Evolutionary conservation across 2,113 vertebrate species (phyloP).

Genomic region (Labeo catla): DNA sequence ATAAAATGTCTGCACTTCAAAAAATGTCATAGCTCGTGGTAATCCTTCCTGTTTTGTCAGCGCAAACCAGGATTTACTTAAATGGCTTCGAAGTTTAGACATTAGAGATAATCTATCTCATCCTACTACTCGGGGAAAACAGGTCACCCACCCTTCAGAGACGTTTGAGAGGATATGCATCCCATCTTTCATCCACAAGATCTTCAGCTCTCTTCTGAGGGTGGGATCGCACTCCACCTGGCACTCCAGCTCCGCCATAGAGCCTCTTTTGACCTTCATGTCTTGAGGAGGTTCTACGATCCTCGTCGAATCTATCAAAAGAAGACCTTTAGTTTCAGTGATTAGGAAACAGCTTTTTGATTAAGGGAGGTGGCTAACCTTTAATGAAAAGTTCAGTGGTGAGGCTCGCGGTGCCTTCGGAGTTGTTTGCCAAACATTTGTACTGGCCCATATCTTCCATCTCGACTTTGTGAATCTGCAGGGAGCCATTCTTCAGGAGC

Average conservation of each 20-base stretch:
- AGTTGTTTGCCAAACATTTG: conserved; percentile 82
- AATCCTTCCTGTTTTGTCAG: conserved; percentile 15
- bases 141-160: conserved; percentile 77
- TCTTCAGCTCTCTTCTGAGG: conserved; percentile 78
- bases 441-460: conserved; percentile 85
- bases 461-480: conserved; percentile 77
- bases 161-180: conserved; percentile 72
- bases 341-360: neutral
- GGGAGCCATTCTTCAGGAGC: conserved; percentile 75
- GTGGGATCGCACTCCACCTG: conserved; percentile 79
- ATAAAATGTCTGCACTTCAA: neutral
- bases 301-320: conserved; percentile 82
- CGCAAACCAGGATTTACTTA: neutral
- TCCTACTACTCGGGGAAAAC: neutral
- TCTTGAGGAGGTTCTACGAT: conserved; percentile 79
- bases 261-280: conserved; percentile 75
- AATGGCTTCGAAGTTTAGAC: conserved; percentile 8
- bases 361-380: conserved; percentile 72
- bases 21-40: neutral
- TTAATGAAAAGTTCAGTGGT: conserved; percentile 87
- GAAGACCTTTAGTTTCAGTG: neutral
- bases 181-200: conserved; percentile 87
- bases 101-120: neutral
- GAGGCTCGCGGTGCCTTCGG: conserved; percentile 72
- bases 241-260: conserved; percentile 80